A percentile compares a stretch with the other conserved stretches of the same genome.
phyloP scores from a whole-genome alignment of 2,797 vertebrate species.

The Neostethus bicornis region DNA sequence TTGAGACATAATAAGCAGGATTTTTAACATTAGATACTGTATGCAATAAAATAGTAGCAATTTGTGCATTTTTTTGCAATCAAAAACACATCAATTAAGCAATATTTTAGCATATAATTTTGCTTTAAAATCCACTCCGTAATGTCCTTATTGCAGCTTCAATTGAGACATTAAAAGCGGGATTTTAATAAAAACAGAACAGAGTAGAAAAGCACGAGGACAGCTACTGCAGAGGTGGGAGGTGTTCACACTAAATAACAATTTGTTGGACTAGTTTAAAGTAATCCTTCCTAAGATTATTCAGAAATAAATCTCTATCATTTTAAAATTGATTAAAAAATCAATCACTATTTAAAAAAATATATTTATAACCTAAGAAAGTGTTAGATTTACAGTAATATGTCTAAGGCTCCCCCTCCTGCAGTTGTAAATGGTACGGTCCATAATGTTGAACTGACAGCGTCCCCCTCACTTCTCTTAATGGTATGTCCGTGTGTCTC shows the following conservation, averaged over 20 bases:
- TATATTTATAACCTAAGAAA: fast-evolving
- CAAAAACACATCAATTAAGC: background rate
- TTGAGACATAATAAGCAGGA: too few species aligned
- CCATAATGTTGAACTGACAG: slow-evolving; percentile 68
- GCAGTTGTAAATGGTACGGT: slow-evolving; percentile 67
- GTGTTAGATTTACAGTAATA: background rate
- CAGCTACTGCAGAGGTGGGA: slow-evolving; percentile 62
- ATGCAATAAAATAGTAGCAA: background rate
- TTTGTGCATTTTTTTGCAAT: background rate
- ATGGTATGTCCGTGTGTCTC: slow-evolving; percentile 39
- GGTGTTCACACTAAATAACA: background rate
- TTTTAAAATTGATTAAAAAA: background rate
- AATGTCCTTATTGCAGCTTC: background rate
- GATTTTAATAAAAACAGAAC: slow-evolving; percentile 8
- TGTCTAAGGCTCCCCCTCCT: slow-evolving; percentile 20
- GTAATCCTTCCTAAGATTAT: fast-evolving
- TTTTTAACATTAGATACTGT: too few species aligned
- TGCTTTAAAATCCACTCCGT: background rate
- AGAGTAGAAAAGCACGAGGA: slow-evolving; percentile 35
- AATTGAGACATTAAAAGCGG: background rate
- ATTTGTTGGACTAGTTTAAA: fast-evolving
- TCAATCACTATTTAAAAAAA: fast-evolving
- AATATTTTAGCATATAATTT: background rate
- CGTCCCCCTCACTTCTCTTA: slow-evolving; percentile 59
- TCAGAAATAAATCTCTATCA: fast-evolving